These are phyloP conservation scores for Muscicapa adusta DNA, from an alignment of 2,113 vertebrate species.

Conservation along the genomic window DNA sequence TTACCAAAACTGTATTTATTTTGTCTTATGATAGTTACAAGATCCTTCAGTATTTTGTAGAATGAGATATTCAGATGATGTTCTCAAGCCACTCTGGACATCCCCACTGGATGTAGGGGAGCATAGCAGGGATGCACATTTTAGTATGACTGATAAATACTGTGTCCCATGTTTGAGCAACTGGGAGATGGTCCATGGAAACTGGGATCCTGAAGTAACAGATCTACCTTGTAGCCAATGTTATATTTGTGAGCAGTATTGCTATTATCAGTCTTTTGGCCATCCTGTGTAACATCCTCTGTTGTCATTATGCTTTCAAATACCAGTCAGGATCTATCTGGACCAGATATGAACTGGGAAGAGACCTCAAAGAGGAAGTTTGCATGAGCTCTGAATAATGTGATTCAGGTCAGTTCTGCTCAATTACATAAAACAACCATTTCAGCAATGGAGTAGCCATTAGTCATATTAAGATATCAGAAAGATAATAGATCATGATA, in stretches of 20 bases:
- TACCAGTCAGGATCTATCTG: not conserved
- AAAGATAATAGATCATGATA: not conserved
- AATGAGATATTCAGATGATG: not conserved
- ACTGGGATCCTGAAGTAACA: not conserved
- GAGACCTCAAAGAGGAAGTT: not conserved
- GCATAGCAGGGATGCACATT: not conserved
- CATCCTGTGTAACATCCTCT: not conserved
- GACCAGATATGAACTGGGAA: not conserved
- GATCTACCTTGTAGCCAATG: not conserved
- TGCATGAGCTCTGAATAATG: not conserved
- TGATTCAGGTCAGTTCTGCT: not conserved
- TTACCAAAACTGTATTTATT: not conserved
- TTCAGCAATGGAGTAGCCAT: not conserved
- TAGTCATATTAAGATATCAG: not conserved
- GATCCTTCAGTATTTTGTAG: not conserved
- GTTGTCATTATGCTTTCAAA: not conserved
- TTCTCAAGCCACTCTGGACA: not conserved
- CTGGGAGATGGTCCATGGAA: not conserved
- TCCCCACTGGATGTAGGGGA: accelerated
- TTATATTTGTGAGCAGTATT: not conserved
- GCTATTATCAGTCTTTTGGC: not conserved
- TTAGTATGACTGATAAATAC: not conserved
- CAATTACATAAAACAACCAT: not conserved
- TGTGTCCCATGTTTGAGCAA: not conserved
- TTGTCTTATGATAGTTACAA: not conserved